phyloP scores from a whole-genome alignment of 2,113 vertebrate genomes.

The Caloenas nicobarica region DNA sequence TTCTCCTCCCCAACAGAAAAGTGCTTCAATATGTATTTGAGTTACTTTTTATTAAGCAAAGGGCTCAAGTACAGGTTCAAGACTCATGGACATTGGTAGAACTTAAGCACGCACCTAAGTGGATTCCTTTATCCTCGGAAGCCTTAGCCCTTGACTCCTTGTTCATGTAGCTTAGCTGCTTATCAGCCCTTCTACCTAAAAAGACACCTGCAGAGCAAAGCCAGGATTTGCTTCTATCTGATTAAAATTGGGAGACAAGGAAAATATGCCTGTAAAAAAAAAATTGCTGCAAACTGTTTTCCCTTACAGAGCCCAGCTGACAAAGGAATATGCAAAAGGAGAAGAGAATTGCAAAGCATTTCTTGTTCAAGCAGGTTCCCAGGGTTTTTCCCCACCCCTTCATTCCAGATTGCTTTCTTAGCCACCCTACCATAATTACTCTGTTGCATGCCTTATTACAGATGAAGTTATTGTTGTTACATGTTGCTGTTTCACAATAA shows the following conservation, averaged over 20 bases:
- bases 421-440: conserved; percentile 32
- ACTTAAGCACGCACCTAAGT: conserved; percentile 21
- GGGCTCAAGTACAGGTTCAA: not conserved
- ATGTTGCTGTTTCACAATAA: conserved; percentile 60
- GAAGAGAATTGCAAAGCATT: conserved; percentile 46
- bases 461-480: conserved; percentile 59
- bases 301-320: not conserved
- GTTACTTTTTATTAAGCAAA: not conserved
- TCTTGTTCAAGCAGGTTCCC: conserved; percentile 64
- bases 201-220: conserved; percentile 45
- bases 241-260: conserved; percentile 47
- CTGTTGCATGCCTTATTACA: conserved; percentile 38
- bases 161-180: conserved; percentile 33
- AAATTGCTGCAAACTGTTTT: conserved; percentile 52
- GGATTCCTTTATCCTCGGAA: not conserved
- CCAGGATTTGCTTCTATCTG: conserved; percentile 54
- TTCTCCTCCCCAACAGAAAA: not conserved
- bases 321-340: conserved; percentile 58
- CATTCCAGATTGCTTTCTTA: conserved; percentile 55
- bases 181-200: conserved; percentile 59
- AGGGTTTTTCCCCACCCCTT: conserved; percentile 66
- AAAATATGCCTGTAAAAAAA: conserved; percentile 36
- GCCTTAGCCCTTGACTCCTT: conserved; percentile 24
- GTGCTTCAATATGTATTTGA: not conserved
- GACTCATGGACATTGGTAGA: not conserved